Evolutionary conservation across 2,888 invertebrate species (phyloP), one percentile per base, ranked within the genome.

Genomic region (Drosophila robusta): DNA sequence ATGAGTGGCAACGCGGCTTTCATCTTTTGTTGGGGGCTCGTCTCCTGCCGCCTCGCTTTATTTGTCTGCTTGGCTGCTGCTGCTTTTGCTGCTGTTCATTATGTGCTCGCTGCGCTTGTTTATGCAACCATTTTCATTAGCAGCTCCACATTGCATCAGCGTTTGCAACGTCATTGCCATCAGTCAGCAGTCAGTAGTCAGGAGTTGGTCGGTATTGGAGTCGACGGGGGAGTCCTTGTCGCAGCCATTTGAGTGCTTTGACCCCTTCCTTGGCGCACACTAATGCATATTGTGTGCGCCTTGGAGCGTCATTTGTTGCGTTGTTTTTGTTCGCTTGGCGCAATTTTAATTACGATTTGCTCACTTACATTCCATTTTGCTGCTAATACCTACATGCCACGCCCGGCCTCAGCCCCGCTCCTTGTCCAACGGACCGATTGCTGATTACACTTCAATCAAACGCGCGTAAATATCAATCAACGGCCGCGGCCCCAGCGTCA

Each of bases 371-470:
- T 79, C 75, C 82, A 82, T 82, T 82, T 80, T 65, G 67, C 78
- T 75, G 75, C 87, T 78, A 82, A 86, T 85, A 75, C 75, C 57
- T 39, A 64, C 61, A 71, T 56, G 57, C 36, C 50, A 34, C n/a
- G 50, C 39, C 14, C n/a, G 39, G 26, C 11, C 1, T 11, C 8
- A 9, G 5, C 47, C 47, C 2, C 4, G 47, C 14, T 4, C 34
- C 11, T 5, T 51, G 50, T 39, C 39, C 55, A 47, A 36, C 67
- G 62, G 58, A 42, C 66, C 68, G 67, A 49, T 70, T 74, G 75
- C 81, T 89, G 85, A 86, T 86, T 86, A 86, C 85, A 89, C 84
- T 86, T 89, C 85, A 86, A 86, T 86, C 85, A 89, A 72, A 77
- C 61, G 85, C 89, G 79, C 82, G 81, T 80, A 87, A 89, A 89